phyloP scores from a whole-genome alignment of 2,888 invertebrate genomes.

The Orgyia antiqua region DNA sequence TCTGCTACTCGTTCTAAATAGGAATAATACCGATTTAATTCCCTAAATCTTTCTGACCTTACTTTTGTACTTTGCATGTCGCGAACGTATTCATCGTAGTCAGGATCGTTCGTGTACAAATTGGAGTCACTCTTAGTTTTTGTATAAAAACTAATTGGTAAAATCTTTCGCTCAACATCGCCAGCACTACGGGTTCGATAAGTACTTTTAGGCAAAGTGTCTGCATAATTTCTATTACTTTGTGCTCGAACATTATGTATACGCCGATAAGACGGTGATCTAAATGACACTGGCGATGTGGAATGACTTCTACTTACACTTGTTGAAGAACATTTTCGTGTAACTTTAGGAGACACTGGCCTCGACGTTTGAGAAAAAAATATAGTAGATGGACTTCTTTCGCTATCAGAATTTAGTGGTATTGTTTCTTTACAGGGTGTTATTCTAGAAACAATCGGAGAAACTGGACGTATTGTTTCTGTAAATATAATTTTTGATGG shows the following conservation, averaged over 20 bases:
- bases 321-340: conserved; percentile 27
- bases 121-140: conserved; percentile 61
- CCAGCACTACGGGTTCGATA: conserved; percentile 82
- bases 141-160: conserved; percentile 22
- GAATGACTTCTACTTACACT: conserved; percentile 61
- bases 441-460: conserved; percentile 41
- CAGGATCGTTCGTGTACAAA: conserved; percentile 69
- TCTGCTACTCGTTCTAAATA: conserved; percentile 91
- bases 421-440: conserved; percentile 26
- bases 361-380: conserved; percentile 64
- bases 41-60: conserved; percentile 88
- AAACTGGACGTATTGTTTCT: conserved; percentile 57
- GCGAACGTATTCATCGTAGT: conserved; percentile 82
- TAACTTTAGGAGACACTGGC: conserved; percentile 58
- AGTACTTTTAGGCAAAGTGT: conserved; percentile 51
- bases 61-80: conserved; percentile 81
- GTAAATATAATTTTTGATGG: conserved; percentile 55
- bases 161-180: conserved; percentile 69
- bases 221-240: conserved; percentile 47
- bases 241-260: conserved; percentile 75
- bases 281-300: conserved; percentile 77
- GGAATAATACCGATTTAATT: conserved; percentile 90
- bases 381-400: conserved; percentile 43
- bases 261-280: conserved; percentile 82
- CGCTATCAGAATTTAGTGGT: conserved; percentile 24